These are phyloP conservation scores for Dromiciops gliroides DNA, from an alignment of 2,113 vertebrate species.

Conservation along the genomic window DNA sequence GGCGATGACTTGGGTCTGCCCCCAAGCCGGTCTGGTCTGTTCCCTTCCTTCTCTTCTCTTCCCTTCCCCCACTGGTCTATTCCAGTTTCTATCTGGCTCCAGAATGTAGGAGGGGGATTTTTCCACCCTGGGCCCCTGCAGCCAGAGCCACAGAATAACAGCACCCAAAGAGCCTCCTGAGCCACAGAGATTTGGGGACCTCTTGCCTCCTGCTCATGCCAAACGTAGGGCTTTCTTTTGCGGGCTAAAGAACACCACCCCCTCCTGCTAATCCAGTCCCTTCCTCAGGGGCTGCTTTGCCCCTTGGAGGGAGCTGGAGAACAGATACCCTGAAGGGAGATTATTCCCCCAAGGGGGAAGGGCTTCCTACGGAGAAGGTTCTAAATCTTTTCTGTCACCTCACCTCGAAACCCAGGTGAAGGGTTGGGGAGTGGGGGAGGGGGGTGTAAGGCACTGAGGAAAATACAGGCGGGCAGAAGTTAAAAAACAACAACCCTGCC, in stretches of 20 bases:
- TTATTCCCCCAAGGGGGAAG: not conserved
- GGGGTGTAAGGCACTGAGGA: not conserved
- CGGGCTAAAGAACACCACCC: too few species aligned
- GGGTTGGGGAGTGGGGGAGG: not conserved
- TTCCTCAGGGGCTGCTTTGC: not conserved
- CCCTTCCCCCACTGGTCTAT: constrained; percentile 54
- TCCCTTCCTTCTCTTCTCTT: constrained; percentile 1
- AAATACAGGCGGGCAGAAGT: not conserved
- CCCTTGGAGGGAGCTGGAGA: not conserved
- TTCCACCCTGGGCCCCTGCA: not conserved
- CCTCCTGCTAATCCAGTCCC: not conserved
- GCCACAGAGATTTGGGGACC: too few species aligned
- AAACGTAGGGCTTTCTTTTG: not conserved
- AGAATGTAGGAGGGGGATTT: constrained; percentile 24
- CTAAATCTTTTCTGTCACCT: not conserved
- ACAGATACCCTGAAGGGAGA: not conserved
- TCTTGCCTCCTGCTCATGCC: not conserved
- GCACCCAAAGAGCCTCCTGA: not conserved
- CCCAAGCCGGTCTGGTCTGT: not conserved
- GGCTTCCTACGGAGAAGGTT: not conserved
- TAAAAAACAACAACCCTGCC: not conserved
- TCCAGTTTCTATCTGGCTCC: constrained; percentile 43
- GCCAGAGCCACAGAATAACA: not conserved
- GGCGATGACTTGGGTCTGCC: constrained; percentile 42
- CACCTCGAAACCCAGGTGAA: not conserved